Conservation (phyloP, 2,888 invertebrate species). For the Spialia ferax region DNA sequence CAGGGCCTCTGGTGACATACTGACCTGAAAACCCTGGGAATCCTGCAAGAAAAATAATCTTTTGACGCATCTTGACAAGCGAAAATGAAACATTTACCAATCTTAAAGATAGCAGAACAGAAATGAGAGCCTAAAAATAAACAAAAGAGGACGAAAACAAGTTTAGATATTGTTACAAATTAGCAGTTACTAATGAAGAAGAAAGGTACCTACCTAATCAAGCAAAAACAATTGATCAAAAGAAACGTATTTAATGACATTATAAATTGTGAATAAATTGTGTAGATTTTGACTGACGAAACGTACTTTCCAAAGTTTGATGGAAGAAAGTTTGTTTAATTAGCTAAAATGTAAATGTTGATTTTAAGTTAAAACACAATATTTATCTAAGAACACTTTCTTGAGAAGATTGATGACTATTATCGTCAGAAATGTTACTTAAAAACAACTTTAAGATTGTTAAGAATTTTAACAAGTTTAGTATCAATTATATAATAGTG, state of each 20-base stretch:
- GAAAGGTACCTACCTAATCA: constrained; percentile 4
- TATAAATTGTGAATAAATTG: no score
- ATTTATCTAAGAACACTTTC: not conserved
- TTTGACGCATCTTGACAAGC: constrained; percentile 61
- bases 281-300: not conserved
- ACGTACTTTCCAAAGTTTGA: not conserved
- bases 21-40: constrained; percentile 86
- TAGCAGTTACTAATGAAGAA: not conserved
- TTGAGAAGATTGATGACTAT: no score
- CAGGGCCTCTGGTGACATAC: constrained; percentile 53
- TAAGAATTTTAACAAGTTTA: no score
- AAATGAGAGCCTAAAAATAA: not conserved
- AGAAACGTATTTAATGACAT: no score
- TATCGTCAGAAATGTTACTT: no score
- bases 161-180: not conserved
- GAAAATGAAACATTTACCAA: constrained; percentile 38
- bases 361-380: not conserved
- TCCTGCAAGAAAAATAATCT: constrained; percentile 80
- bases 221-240: constrained; percentile 1
- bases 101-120: constrained; percentile 13
- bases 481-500: no score
- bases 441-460: no score
- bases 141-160: not conserved
- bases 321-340: not conserved
- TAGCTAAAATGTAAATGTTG: not conserved